phyloP scores from a whole-genome alignment of 2,888 invertebrate genomes.

The Scaeva pyrastri region DNA sequence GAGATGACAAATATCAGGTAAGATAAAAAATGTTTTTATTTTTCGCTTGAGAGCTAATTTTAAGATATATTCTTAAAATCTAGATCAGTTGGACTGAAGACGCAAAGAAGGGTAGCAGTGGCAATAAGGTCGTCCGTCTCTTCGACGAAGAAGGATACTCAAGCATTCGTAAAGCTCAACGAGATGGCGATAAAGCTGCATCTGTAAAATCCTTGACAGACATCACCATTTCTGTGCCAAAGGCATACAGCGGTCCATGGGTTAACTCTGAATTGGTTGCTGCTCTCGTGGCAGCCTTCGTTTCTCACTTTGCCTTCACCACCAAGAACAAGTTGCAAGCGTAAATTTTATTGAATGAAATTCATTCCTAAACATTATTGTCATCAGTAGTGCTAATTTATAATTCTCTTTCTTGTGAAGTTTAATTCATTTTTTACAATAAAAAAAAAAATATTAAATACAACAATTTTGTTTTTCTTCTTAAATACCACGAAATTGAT shows the following conservation, averaged over 20 bases:
- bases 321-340: constrained; percentile 92
- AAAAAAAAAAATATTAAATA: constrained; percentile 49
- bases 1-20: constrained; percentile 93
- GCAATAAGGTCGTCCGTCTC: constrained; percentile 91
- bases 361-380: constrained; percentile 79
- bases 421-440: constrained; percentile 59
- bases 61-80: constrained; percentile 47
- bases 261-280: constrained; percentile 96
- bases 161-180: constrained; percentile 91
- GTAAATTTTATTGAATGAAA: constrained; percentile 84
- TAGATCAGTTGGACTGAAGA: constrained; percentile 98
- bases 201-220: constrained; percentile 88
- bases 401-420: constrained; percentile 41
- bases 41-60: neutral
- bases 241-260: constrained; percentile 96
- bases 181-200: constrained; percentile 88
- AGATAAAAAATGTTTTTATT: constrained; percentile 77
- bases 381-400: constrained; percentile 49
- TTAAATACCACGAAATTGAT: too few species aligned
- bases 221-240: constrained; percentile 89
- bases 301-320: constrained; percentile 94
- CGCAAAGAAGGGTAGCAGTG: constrained; percentile 91
- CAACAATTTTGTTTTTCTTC: too few species aligned
- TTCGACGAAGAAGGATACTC: constrained; percentile 97
- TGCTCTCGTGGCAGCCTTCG: constrained; percentile 89